A percentile compares a stretch with the other conserved stretches of the same genome.
Conservation (phyloP, 2,113 vertebrate genomes). For the Mionectes macconnelli region DNA sequence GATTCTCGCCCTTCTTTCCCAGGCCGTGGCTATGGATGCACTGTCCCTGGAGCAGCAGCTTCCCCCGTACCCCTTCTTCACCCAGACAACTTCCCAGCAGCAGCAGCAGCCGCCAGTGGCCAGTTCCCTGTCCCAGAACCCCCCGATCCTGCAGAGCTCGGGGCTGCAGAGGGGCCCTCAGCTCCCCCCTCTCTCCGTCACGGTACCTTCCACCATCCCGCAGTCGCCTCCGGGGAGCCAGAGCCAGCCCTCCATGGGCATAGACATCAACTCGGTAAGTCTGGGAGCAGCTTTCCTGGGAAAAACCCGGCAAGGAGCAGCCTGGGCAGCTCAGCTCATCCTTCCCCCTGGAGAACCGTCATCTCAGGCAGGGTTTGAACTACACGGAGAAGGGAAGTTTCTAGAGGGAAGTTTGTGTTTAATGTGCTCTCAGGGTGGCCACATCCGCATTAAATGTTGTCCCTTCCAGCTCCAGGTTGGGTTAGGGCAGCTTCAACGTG, state of each 20-base stretch:
- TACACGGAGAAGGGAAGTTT: neutral
- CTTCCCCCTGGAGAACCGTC: fast-evolving
- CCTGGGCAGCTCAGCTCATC: neutral
- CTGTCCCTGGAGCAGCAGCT: conserved; percentile 95
- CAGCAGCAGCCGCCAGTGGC: conserved; percentile 82
- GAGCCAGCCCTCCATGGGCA: conserved; percentile 83
- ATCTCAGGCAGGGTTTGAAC: neutral
- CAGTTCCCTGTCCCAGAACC: conserved; percentile 80
- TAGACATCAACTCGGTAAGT: conserved; percentile 91
- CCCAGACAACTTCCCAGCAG: conserved; percentile 82
- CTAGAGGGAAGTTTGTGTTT: neutral
- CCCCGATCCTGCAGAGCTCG: conserved; percentile 74
- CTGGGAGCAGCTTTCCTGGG: fast-evolving
- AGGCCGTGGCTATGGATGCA: conserved; percentile 86
- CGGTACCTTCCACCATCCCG: conserved; percentile 78
- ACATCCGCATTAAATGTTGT: fast-evolving
- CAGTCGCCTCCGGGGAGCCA: conserved; percentile 87
- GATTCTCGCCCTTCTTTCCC: neutral
- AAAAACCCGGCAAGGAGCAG: fast-evolving
- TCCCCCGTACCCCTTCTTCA: conserved; percentile 89
- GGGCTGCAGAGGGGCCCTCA: conserved; percentile 84
- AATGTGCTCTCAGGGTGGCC: neutral
- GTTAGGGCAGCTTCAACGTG: fast-evolving
- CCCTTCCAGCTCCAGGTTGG: fast-evolving
- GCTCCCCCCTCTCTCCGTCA: conserved; percentile 82